These are phyloP conservation scores for Neodontobutis hainanensis DNA, from an alignment of 2,113 vertebrate species.

Conservation along the genomic window DNA sequence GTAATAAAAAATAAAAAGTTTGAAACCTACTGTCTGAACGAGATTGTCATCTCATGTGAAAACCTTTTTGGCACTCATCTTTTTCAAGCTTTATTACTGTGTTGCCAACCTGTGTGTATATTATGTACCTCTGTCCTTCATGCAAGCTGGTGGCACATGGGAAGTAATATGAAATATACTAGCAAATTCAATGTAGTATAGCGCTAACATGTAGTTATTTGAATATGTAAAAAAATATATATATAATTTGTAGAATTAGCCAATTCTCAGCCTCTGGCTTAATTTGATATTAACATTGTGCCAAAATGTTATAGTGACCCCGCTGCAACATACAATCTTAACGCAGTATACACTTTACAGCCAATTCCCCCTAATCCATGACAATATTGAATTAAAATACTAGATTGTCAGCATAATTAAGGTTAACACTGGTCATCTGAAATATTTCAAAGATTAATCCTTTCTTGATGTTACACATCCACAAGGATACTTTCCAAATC, in stretches of 20 bases:
- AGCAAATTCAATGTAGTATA: too few relatives aligned
- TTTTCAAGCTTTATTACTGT: conserved; percentile 12
- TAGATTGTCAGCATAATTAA: conserved; percentile 64
- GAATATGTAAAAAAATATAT: background rate
- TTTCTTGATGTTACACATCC: conserved; percentile 13
- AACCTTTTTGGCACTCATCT: background rate
- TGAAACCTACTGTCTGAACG: background rate
- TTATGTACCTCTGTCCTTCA: background rate
- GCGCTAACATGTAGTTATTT: too few relatives aligned
- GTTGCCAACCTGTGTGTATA: conserved; percentile 47
- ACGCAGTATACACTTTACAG: conserved; percentile 15
- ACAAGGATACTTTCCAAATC: conserved; percentile 18
- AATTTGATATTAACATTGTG: conserved; percentile 10
- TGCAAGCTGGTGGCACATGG: background rate
- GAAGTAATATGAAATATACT: background rate
- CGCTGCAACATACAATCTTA: conserved; percentile 11
- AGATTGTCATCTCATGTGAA: conserved; percentile 20
- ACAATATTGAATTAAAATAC: conserved; percentile 13
- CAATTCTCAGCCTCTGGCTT: conserved; percentile 34
- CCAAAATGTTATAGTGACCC: conserved; percentile 1
- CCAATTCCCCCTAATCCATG: too few relatives aligned
- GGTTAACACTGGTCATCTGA: conserved; percentile 24
- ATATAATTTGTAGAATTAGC: background rate
- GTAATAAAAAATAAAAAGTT: conserved; percentile 18
- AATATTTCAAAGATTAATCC: conserved; percentile 2